Percentiles rank a stretch among this genome's conserved stretches.
These are phyloP conservation scores for Phortica variegata DNA, from an alignment of 1,140 invertebrate species.

Conservation along the genomic window DNA sequence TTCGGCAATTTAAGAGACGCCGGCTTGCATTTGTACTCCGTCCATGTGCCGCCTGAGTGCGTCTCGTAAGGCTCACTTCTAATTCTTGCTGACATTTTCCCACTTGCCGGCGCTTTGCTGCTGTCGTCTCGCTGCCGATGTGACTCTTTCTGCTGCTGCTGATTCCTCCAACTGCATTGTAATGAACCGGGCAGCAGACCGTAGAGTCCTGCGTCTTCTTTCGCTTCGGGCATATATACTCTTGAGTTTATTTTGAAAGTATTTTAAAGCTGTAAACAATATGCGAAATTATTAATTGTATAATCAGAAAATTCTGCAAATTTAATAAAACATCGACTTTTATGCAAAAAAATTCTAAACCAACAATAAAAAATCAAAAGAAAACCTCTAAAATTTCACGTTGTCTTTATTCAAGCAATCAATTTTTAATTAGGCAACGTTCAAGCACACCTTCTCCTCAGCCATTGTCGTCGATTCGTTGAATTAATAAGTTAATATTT, in stretches of 20 bases:
- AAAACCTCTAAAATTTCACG: background rate
- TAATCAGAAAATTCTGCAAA: too few relatives aligned
- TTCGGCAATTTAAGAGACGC: too few relatives aligned
- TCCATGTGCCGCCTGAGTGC: constrained; percentile 3
- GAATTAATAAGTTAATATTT: constrained; percentile 42
- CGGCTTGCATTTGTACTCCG: constrained; percentile 6
- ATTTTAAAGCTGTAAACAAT: background rate
- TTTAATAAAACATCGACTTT: too few relatives aligned
- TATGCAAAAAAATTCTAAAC: background rate
- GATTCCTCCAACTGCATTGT: constrained; percentile 28
- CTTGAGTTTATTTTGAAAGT: too few relatives aligned
- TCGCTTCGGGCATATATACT: too few relatives aligned
- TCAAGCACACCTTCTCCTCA: too few relatives aligned
- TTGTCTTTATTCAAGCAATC: background rate
- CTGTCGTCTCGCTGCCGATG: too few relatives aligned
- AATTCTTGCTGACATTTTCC: background rate
- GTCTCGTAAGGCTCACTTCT: too few relatives aligned
- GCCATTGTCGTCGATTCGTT: too few relatives aligned
- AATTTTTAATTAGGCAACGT: constrained; percentile 21
- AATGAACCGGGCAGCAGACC: constrained; percentile 27
- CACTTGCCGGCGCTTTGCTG: constrained; percentile 8
- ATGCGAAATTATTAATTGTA: background rate
- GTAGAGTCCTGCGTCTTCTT: too few relatives aligned
- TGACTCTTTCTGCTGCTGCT: background rate
- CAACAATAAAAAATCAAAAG: background rate